These are phyloP conservation scores for Sphaerodactylus townsendi DNA, from an alignment of 2,113 vertebrate species.

Conservation along the genomic window DNA sequence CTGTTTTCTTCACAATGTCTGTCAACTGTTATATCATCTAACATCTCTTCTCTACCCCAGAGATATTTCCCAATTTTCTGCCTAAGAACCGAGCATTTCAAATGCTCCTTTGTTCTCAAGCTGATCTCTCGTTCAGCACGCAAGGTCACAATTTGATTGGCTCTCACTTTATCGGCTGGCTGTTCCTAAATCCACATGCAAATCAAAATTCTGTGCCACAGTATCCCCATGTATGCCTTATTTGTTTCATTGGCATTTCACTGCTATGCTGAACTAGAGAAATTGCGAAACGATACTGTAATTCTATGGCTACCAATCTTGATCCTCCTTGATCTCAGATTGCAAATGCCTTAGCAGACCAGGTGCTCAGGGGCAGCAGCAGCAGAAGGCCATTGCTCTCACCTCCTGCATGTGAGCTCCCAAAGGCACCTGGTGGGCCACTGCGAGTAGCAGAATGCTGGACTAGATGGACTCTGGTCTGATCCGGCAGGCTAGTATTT, in stretches of 20 bases:
- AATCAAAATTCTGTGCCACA: background rate
- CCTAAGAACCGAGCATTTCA: background rate
- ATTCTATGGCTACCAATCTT: no score
- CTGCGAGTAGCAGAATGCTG: no score
- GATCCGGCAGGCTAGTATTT: no score
- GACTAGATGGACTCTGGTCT: no score
- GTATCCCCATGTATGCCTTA: background rate
- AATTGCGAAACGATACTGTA: background rate
- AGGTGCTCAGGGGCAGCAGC: no score
- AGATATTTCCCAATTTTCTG: slow-evolving; percentile 23
- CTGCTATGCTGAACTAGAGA: background rate
- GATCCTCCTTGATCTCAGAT: no score
- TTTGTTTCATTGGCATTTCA: slow-evolving; percentile 18
- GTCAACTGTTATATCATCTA: background rate
- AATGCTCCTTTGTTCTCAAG: slow-evolving; percentile 12
- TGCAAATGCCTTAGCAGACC: no score
- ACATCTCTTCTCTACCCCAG: slow-evolving; percentile 4
- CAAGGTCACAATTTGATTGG: slow-evolving; percentile 7
- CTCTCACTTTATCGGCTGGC: background rate
- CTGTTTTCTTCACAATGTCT: background rate
- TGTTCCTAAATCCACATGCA: background rate
- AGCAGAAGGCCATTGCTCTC: no score
- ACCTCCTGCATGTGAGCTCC: no score
- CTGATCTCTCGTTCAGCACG: background rate
- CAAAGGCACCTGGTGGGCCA: no score